phyloP scores from a whole-genome alignment of 2,113 vertebrate species.

The Tonatia bakeri region DNA sequence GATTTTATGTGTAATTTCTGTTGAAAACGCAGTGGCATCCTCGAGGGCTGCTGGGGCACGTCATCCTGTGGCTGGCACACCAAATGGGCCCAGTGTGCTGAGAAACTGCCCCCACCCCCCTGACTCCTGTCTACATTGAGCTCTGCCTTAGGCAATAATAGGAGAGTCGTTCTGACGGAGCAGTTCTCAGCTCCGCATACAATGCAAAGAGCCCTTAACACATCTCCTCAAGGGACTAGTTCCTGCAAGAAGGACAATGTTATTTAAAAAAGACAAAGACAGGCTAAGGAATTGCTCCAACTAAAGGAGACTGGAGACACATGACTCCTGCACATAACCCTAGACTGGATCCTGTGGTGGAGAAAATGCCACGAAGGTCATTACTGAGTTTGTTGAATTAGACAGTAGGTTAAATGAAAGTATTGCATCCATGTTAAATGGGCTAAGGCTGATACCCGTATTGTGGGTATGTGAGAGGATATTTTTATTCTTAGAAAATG shows the following conservation, averaged over 20 bases:
- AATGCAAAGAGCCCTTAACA: neutral
- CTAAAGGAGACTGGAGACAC: neutral
- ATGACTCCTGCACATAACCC: neutral
- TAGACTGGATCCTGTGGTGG: neutral
- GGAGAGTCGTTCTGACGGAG: neutral
- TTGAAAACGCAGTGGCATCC: neutral
- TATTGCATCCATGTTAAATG: neutral
- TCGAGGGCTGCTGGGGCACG: neutral
- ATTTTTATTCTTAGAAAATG: neutral
- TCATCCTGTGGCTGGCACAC: neutral
- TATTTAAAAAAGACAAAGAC: neutral
- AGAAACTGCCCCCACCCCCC: no score
- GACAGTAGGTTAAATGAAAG: neutral
- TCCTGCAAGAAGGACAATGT: neutral
- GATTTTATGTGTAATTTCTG: neutral
- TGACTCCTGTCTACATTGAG: neutral
- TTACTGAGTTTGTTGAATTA: neutral
- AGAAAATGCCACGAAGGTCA: neutral
- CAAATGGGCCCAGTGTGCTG: neutral
- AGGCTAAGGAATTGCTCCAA: neutral
- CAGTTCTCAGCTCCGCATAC: neutral
- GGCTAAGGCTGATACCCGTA: neutral
- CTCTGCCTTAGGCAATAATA: neutral
- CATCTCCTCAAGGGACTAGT: neutral
- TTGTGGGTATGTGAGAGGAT: fast-evolving